phyloP scores from a whole-genome alignment of 2,113 vertebrate genomes.

The Charina bottae region DNA sequence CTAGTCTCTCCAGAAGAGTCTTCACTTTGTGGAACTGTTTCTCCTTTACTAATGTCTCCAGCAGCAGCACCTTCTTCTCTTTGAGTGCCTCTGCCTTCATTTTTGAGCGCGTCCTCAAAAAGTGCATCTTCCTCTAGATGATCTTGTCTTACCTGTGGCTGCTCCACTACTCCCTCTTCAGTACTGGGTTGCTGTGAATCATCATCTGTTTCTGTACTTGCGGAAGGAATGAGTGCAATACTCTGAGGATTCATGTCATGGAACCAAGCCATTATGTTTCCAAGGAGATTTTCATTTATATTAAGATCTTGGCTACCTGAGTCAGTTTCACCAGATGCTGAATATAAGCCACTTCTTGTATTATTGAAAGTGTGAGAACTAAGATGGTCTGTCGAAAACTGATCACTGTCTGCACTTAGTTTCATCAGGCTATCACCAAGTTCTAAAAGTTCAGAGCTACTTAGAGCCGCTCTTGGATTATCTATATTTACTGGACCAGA shows the following conservation, averaged over 20 bases:
- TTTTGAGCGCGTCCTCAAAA: constrained; percentile 76
- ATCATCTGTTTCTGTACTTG: constrained; percentile 75
- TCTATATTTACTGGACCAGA: constrained; percentile 79
- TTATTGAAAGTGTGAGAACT: constrained; percentile 77
- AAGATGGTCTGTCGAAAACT: constrained; percentile 76
- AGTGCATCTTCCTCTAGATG: constrained; percentile 71
- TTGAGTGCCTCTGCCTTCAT: constrained; percentile 80
- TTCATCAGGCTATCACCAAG: constrained; percentile 87
- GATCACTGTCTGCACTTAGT: constrained; percentile 81
- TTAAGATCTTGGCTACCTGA: constrained; percentile 78
- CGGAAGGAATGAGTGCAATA: constrained; percentile 89
- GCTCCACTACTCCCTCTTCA: constrained; percentile 64
- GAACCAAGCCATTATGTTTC: constrained; percentile 99
- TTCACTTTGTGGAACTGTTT: constrained; percentile 65
- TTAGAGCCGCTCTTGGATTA: constrained; percentile 83
- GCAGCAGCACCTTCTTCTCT: constrained; percentile 76
- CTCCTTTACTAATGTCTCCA: constrained; percentile 67
- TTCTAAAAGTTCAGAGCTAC: constrained; percentile 94
- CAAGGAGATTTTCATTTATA: constrained; percentile 89
- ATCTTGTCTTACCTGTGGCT: constrained; percentile 52
- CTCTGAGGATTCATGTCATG: constrained; percentile 98
- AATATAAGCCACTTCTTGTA: constrained; percentile 71
- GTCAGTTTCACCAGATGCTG: constrained; percentile 78
- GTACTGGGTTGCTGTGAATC: constrained; percentile 67
- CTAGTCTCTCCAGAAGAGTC: constrained; percentile 57